These are phyloP conservation scores for Lutjanus argentimaculatus DNA, from an alignment of 2,797 vertebrate species.

Conservation along the genomic window DNA sequence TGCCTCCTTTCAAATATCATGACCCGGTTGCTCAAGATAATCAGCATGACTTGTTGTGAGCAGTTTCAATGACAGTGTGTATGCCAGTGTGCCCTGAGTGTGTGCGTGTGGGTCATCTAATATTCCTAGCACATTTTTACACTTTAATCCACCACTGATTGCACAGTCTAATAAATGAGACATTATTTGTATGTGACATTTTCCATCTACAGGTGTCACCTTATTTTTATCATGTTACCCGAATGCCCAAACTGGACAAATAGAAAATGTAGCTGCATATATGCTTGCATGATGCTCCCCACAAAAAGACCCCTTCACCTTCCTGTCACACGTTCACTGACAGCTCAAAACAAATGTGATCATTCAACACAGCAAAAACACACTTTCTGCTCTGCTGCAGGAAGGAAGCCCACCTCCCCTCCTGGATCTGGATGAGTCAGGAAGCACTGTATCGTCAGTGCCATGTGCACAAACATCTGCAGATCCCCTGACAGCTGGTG, in stretches of 20 bases:
- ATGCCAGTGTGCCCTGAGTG: no score
- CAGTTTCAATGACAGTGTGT: no score
- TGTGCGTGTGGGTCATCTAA: no score
- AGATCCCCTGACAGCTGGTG: slow-evolving; percentile 15
- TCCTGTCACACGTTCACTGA: neutral
- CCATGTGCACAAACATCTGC: slow-evolving; percentile 31
- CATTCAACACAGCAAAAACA: slow-evolving; percentile 18
- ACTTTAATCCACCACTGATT: no score
- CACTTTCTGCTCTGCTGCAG: slow-evolving; percentile 2
- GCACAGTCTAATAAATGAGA: no score
- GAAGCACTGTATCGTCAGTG: slow-evolving; percentile 24
- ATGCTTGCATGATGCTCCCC: neutral
- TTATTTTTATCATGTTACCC: neutral
- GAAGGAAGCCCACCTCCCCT: neutral
- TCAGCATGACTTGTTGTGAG: no score
- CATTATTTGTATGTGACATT: neutral
- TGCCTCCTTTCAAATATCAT: no score
- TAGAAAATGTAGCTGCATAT: neutral
- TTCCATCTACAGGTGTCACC: neutral
- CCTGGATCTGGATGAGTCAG: slow-evolving; percentile 23
- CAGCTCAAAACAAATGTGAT: slow-evolving; percentile 15
- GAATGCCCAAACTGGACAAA: neutral
- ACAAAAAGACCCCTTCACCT: neutral
- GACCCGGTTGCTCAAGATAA: no score
- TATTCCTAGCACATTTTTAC: no score